Base-by-base conservation (phyloP, 2,113 vertebrate species). In the Chionodraco myersi region DNA sequence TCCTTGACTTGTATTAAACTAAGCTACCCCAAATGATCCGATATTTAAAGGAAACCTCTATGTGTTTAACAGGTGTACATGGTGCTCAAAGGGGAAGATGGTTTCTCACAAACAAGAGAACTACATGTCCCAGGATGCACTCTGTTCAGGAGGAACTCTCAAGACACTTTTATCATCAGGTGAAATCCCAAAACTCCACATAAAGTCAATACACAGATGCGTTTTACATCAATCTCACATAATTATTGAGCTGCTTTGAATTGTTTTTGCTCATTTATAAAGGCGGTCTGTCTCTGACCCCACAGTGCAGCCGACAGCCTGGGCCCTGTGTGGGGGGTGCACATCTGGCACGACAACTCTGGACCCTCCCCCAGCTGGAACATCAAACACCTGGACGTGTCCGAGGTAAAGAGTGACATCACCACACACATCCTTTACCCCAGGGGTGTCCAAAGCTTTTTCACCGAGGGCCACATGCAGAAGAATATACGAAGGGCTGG, bases 131-230 rank as follows among this genome's bases (percentile, higher is more conserved):
- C 94, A 57, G 94, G 93, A 65, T 94, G 86, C 77, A 79, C 79
- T 60, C 87, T 96, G 62, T 97, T 97, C 62, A 90, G 88, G 56
- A 93, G 90, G 65, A 96, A 96, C 87, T 95, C 96, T 79, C 92
- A 93, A 58, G 92, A 95, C 26, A 95, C 94, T 0, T 97, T 97
- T 67, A 90, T 97, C 60, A 48, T 97, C 45, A 96, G 96, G 96
- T 97, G 92, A 67, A 64, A 10, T 11, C 1, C 11, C n/a, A 68
- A 59, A n/a, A 66, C 16, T 21, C 52, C 47, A 51, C 7, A 15
- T n/a, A n/a, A n/a, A 21, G 12, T 26, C 14, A 18, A 49, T 30
- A 36, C 36, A 36, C 36, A 36, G 36, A 36, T 7, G 36, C 36
- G 6, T 15, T 26, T 45, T 12, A 58, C 26, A 41, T n/a, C 13